Evolutionary conservation across 2,113 vertebrate genomes (phyloP), one percentile per base, ranked within the genome.

Genomic region (Anser cygnoides): DNA sequence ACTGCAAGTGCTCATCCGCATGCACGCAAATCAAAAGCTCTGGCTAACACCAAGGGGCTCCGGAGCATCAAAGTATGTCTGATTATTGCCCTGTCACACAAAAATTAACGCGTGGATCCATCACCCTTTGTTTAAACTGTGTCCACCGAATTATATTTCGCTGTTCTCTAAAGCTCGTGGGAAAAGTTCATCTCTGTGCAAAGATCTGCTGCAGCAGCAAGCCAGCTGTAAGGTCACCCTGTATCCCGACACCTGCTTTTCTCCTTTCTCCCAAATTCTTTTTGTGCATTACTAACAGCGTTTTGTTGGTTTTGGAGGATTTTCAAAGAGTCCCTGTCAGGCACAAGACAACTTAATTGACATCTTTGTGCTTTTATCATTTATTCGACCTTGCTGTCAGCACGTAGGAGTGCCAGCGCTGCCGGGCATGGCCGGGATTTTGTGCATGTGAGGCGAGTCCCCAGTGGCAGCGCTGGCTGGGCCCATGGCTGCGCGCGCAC

Each of bases 401-500:
- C 55, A 15, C 57, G 8, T 13, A 2, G 1, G 15, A 49, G 37
- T 0, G 46, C 73, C 6, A 6, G 15, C 1, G 72, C 65, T 57
- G 86, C 55, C n/a, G 12, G 73, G 66, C 70, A 25, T 2, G 20
- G 68, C 54, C 68, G 78, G 74, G 18, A 67, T 61, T 63, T 13
- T 29, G 52, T 6, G 7, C 14, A 2, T 1, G 25, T 4, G 59
- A 33, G 46, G 6, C 4, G 5, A 83, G 61, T 26, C 75, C 10
- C 1, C 13, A 3, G 65, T 2, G 19, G 63, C 50, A 9, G 16
- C 2, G 7, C 73, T 3, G n/a, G 57, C 25, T 1, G 49, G 41
- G 55, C 21, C 10, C 1, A 29, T 3, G 29, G 3, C 5, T n/a
- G 67, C 4, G 54, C 0, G 21, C 2, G 9, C 12, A 44, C 16